Conservation (phyloP, 2,888 invertebrate genomes). For the Drepanosiphum platanoidis region DNA sequence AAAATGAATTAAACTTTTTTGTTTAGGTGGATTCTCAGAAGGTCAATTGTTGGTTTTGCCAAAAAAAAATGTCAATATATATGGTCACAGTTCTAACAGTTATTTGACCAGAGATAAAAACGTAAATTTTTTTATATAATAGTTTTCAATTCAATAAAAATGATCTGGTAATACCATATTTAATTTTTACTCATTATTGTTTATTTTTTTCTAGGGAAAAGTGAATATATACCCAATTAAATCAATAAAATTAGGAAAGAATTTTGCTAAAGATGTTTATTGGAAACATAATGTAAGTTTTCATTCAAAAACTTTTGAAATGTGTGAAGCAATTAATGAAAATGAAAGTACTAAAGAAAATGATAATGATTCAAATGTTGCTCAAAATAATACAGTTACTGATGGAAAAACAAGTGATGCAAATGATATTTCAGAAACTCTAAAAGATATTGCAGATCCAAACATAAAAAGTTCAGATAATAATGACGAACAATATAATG, state of each 20-base stretch:
- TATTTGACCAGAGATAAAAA: too few species aligned
- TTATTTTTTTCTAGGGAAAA: slow-evolving; percentile 5
- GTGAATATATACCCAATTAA: background rate
- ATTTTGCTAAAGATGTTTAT: background rate
- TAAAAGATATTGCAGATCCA: background rate
- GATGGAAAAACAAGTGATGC: background rate
- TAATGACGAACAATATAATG: background rate
- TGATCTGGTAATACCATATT: too few species aligned
- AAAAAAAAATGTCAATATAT: too few species aligned
- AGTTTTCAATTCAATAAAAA: too few species aligned
- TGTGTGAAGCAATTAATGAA: background rate
- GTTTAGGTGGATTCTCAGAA: slow-evolving; percentile 16
- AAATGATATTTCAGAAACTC: background rate
- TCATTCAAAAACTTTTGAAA: background rate
- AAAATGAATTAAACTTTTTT: too few species aligned
- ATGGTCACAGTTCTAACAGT: too few species aligned
- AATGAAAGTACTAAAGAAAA: slow-evolving; percentile 15
- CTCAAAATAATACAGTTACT: slow-evolving; percentile 11
- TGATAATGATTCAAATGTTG: background rate
- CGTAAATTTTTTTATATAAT: too few species aligned
- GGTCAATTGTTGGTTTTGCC: too few species aligned
- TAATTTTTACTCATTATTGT: background rate
- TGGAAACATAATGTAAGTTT: slow-evolving; percentile 22
- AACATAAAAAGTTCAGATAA: background rate
- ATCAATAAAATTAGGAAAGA: too few species aligned